Conservation (phyloP, 2,888 invertebrate species). For the Aphodius granarius region DNA sequence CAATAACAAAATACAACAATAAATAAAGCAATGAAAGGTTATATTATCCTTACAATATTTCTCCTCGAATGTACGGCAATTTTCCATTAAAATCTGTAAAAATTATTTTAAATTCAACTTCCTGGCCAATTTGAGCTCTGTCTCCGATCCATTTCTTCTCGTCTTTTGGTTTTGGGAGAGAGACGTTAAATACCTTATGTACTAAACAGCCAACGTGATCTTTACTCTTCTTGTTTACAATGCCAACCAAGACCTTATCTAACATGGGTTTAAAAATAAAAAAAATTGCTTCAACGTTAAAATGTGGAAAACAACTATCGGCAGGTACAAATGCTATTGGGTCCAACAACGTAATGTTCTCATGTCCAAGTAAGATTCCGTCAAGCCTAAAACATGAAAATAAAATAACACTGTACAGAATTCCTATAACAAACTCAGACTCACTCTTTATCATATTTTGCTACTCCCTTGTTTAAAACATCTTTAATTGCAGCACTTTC, state of each 20-base stretch:
- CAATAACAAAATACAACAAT: constrained; percentile 27
- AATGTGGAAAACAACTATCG: constrained; percentile 65
- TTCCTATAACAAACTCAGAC: constrained; percentile 41
- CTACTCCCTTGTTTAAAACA: constrained; percentile 61
- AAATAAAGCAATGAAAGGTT: no score
- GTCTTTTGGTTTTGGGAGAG: constrained; percentile 61
- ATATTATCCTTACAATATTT: constrained; percentile 52
- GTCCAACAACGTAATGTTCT: constrained; percentile 63
- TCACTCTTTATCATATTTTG: constrained; percentile 65
- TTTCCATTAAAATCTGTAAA: constrained; percentile 61
- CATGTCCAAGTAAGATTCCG: constrained; percentile 69
- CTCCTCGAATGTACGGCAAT: constrained; percentile 67
- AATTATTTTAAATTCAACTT: constrained; percentile 63
- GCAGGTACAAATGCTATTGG: constrained; percentile 62
- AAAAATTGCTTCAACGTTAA: constrained; percentile 70
- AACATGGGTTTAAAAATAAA: constrained; percentile 68
- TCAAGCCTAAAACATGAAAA: constrained; percentile 59
- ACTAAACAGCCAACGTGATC: constrained; percentile 71
- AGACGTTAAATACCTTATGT: constrained; percentile 71
- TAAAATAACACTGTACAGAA: background rate
- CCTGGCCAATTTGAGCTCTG: constrained; percentile 60
- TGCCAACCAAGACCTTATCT: constrained; percentile 63
- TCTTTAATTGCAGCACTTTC: constrained; percentile 62
- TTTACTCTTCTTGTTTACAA: constrained; percentile 67
- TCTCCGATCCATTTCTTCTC: constrained; percentile 61